A percentile compares a stretch with the other conserved stretches of the same genome.
Conservation (phyloP, 2,888 invertebrate species). For the Odontothrips loti region DNA sequence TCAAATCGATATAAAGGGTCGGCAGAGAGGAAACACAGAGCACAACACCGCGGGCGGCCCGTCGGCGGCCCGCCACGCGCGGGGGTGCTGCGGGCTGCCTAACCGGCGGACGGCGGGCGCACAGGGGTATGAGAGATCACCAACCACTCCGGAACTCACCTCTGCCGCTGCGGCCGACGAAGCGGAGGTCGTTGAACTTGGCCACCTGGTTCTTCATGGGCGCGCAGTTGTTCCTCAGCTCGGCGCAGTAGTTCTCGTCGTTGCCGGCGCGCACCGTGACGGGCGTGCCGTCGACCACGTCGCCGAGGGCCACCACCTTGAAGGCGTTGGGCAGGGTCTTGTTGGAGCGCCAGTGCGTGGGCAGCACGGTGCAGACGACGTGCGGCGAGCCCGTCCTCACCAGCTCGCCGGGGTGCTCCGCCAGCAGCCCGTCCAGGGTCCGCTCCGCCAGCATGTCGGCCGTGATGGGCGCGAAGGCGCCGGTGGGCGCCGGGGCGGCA, state of each 20-base stretch:
- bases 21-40: constrained; percentile 27
- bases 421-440: constrained; percentile 75
- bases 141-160: constrained; percentile 68
- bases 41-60: too few relatives aligned
- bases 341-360: constrained; percentile 95
- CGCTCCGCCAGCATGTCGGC: constrained; percentile 79
- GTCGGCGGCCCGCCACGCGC: too few relatives aligned
- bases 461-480: constrained; percentile 51
- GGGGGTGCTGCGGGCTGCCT: not conserved
- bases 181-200: constrained; percentile 94
- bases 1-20: constrained; percentile 8
- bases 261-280: constrained; percentile 93
- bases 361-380: constrained; percentile 82
- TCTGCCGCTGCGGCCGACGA: constrained; percentile 94
- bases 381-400: constrained; percentile 93
- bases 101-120: not conserved
- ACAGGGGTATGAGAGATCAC: not conserved
- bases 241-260: constrained; percentile 94
- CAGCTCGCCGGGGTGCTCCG: constrained; percentile 88
- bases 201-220: constrained; percentile 97
- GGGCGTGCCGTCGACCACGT: constrained; percentile 89
- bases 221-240: constrained; percentile 86
- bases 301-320: constrained; percentile 88
- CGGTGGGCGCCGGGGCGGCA: constrained; percentile 30
- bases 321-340: constrained; percentile 95